phyloP scores from a whole-genome alignment of 2,888 invertebrate genomes.

The Nomada ruficornis region DNA sequence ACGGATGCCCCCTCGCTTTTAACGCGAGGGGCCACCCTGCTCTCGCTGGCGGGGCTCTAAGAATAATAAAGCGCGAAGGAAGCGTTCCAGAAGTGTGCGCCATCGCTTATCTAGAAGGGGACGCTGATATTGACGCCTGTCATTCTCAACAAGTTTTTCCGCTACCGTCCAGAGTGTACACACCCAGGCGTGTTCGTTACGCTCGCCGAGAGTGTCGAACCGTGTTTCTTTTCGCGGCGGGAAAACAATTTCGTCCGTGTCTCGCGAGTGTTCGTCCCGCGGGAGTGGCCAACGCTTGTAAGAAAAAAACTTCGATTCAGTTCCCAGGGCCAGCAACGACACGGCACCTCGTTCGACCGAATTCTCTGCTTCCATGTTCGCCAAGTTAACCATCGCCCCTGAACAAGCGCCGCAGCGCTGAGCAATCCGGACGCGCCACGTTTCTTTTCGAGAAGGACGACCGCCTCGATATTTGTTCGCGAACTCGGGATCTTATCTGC shows the following conservation, averaged over 20 bases:
- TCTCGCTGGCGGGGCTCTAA: slow-evolving; percentile 17
- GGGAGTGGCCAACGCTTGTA: not conserved
- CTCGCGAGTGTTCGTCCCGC: not conserved
- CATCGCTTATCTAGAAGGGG: slow-evolving; percentile 48
- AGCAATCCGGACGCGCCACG: not conserved
- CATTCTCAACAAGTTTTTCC: slow-evolving; percentile 45
- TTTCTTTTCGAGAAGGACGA: not conserved
- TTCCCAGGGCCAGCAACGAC: not conserved
- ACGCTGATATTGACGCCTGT: slow-evolving; percentile 51
- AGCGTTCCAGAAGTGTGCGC: slow-evolving; percentile 47
- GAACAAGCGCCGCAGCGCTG: not conserved
- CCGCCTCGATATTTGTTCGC: slow-evolving; percentile 33
- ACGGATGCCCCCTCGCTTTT: slow-evolving; percentile 20
- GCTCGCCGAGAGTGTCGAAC: not conserved
- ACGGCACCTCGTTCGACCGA: not conserved
- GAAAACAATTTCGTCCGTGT: slow-evolving; percentile 6
- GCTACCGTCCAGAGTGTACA: not conserved
- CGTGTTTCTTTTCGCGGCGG: slow-evolving; percentile 1
- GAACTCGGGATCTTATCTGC: slow-evolving; percentile 39
- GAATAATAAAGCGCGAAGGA: slow-evolving; percentile 58
- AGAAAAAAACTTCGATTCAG: slow-evolving; percentile 4
- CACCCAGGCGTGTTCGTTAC: not conserved
- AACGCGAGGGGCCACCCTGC: slow-evolving; percentile 26
- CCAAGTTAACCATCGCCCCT: not conserved
- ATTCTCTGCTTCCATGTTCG: not conserved